These are phyloP conservation scores for Diaprepes abbreviatus DNA, from an alignment of 2,888 invertebrate species.

Conservation along the genomic window DNA sequence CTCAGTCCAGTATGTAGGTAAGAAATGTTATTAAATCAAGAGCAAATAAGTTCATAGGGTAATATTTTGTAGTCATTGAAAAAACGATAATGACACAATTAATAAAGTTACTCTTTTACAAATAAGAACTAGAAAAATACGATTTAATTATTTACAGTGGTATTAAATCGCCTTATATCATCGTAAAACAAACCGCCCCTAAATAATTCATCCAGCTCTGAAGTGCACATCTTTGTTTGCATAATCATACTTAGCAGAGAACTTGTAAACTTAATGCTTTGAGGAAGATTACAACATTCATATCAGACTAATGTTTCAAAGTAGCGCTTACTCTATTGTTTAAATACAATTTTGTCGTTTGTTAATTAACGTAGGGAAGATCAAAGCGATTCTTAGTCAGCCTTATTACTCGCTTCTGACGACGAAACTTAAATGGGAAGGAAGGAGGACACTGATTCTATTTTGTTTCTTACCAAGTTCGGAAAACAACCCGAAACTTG, in stretches of 20 bases:
- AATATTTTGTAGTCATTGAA: too few relatives aligned
- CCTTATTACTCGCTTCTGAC: conserved; percentile 54
- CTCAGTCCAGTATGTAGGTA: too few relatives aligned
- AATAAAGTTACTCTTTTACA: too few relatives aligned
- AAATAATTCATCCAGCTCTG: conserved; percentile 48
- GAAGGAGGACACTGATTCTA: conserved; percentile 52
- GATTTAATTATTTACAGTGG: too few relatives aligned
- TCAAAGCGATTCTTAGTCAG: conserved; percentile 55
- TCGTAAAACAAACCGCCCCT: conserved; percentile 31
- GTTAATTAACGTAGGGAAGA: conserved; percentile 70
- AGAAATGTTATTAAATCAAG: too few relatives aligned
- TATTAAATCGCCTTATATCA: background rate
- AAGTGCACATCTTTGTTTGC: conserved; percentile 52
- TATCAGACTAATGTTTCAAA: conserved; percentile 52
- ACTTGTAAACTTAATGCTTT: conserved; percentile 53
- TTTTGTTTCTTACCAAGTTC: conserved; percentile 50
- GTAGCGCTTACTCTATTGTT: conserved; percentile 68
- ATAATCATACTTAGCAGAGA: conserved; percentile 47
- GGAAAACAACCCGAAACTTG: conserved; percentile 49
- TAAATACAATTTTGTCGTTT: conserved; percentile 76
- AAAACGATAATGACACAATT: too few relatives aligned
- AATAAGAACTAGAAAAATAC: too few relatives aligned
- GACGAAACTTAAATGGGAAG: conserved; percentile 53
- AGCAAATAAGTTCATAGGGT: too few relatives aligned
- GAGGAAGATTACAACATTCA: conserved; percentile 52